Percentiles rank a stretch among this genome's conserved stretches.
These are phyloP conservation scores for Vimba vimba DNA, from an alignment of 2,113 vertebrate species.

Conservation along the genomic window DNA sequence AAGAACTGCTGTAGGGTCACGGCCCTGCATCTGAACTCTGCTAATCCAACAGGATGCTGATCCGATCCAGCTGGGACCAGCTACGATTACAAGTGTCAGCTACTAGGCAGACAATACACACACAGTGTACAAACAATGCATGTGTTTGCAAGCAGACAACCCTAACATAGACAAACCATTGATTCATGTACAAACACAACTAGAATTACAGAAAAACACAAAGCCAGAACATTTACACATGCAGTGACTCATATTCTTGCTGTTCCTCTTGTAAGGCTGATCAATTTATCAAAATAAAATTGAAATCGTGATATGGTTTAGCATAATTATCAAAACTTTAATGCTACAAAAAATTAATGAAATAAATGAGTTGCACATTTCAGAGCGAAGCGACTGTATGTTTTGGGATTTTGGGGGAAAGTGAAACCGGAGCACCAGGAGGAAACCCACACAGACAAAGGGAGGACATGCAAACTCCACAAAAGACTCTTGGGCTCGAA, in stretches of 20 bases:
- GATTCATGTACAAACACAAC: background rate
- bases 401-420: no score
- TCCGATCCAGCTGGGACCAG: slow-evolving; percentile 35
- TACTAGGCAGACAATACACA: background rate
- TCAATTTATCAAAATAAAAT: background rate
- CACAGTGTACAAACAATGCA: background rate
- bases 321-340: background rate
- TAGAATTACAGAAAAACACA: slow-evolving; percentile 7
- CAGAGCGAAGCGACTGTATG: background rate
- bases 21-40: slow-evolving; percentile 33
- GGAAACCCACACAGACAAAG: no score
- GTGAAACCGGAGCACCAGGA: no score
- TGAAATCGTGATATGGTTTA: background rate
- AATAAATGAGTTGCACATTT: background rate
- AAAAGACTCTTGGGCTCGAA: no score
- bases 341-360: background rate
- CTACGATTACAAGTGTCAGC: slow-evolving; percentile 22
- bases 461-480: no score
- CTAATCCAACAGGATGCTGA: slow-evolving; percentile 32
- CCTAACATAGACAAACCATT: background rate
- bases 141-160: background rate
- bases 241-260: background rate
- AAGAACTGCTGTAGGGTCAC: background rate
- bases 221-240: background rate
- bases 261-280: background rate